These are phyloP conservation scores for Malurus cyaneus DNA, from an alignment of 2,113 vertebrate species.

Conservation along the genomic window DNA sequence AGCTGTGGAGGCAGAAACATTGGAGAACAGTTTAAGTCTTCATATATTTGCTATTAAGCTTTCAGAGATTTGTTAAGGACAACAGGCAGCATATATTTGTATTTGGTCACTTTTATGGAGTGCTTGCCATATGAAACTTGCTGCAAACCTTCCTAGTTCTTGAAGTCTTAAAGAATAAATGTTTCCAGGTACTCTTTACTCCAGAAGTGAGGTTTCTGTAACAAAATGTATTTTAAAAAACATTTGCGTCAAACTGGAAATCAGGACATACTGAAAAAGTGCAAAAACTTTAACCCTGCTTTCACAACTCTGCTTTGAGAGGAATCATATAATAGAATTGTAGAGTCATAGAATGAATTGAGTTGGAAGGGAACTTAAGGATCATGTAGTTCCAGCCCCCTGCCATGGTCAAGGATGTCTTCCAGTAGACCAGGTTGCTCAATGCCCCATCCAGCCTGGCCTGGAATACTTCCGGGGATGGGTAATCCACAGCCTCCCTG, in stretches of 20 bases:
- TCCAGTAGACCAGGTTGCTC: neutral
- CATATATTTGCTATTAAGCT: neutral
- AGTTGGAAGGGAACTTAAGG: neutral
- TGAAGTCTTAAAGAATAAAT: neutral
- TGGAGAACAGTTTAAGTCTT: neutral
- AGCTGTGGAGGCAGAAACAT: neutral
- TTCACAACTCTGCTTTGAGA: neutral
- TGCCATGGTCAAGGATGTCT: too few relatives aligned
- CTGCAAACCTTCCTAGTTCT: neutral
- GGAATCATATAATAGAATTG: neutral
- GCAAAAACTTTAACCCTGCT: neutral
- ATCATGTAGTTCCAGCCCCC: neutral
- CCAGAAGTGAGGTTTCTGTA: neutral
- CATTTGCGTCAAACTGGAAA: neutral
- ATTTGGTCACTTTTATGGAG: neutral
- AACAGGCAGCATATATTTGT: neutral
- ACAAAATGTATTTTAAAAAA: neutral
- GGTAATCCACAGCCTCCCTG: neutral
- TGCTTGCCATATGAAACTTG: neutral
- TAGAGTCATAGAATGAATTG: neutral
- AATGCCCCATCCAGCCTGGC: neutral
- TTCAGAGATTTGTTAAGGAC: neutral
- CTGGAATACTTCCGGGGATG: neutral
- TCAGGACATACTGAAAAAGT: neutral
- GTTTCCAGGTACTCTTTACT: neutral